These are phyloP conservation scores for Cryptoprocta ferox DNA, from an alignment of 2,797 vertebrate genomes.

Conservation along the genomic window DNA sequence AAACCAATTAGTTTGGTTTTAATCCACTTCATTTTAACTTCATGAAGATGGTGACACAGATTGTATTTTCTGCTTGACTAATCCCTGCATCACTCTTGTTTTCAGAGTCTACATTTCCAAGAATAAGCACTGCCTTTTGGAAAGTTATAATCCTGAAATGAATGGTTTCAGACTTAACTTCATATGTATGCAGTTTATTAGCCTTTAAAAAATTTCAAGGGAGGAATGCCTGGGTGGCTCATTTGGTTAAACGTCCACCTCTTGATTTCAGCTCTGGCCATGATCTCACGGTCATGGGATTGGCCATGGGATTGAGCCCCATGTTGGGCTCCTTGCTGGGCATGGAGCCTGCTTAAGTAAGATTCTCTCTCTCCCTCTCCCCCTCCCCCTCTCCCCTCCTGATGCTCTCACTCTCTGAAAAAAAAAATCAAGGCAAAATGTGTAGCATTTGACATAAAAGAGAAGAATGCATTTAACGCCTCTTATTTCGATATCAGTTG, in stretches of 20 bases:
- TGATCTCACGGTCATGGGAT: too few relatives aligned
- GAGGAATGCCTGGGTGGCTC: neutral
- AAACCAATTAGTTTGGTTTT: conserved; percentile 63
- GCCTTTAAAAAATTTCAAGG: neutral
- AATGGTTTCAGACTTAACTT: conserved; percentile 1
- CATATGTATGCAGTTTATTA: neutral
- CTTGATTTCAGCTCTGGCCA: too few relatives aligned
- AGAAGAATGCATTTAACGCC: neutral
- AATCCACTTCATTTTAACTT: conserved; percentile 67
- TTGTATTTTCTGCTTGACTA: conserved; percentile 63
- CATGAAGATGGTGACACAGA: conserved; percentile 37
- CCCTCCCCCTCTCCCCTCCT: too few relatives aligned
- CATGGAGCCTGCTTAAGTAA: too few relatives aligned
- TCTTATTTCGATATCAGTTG: neutral
- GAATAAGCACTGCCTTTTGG: conserved; percentile 36
- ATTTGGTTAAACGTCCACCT: too few relatives aligned
- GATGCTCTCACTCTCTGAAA: too few relatives aligned
- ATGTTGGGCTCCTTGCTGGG: too few relatives aligned
- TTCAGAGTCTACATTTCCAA: conserved; percentile 48
- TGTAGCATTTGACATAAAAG: neutral
- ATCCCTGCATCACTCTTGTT: conserved; percentile 42
- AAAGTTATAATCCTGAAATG: neutral
- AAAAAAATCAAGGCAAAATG: neutral
- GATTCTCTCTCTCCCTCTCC: too few relatives aligned
- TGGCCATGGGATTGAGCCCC: too few relatives aligned